These are phyloP conservation scores for Marmota monax DNA, from an alignment of 2,113 vertebrate genomes.

Conservation along the genomic window DNA sequence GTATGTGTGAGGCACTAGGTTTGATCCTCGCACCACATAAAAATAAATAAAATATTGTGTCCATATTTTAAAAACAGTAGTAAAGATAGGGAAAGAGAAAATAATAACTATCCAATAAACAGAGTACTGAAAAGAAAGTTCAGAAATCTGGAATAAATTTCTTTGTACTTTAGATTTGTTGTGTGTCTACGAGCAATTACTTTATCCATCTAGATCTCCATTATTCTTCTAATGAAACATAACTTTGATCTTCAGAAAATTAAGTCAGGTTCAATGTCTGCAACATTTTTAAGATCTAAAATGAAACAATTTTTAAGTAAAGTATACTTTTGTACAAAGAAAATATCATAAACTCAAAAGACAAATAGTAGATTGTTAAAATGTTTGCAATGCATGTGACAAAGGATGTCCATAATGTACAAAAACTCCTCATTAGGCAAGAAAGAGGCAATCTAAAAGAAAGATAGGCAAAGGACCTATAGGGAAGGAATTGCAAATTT, in stretches of 20 bases:
- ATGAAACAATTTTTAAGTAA: constrained; percentile 53
- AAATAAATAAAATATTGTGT: too few relatives aligned
- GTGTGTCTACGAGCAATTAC: not conserved
- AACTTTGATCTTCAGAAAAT: constrained; percentile 32
- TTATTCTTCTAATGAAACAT: constrained; percentile 52
- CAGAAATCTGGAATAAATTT: not conserved
- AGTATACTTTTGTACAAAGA: constrained; percentile 44
- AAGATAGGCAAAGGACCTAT: constrained; percentile 4
- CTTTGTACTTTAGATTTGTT: constrained; percentile 45
- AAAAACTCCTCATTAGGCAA: constrained; percentile 32
- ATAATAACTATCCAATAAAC: not conserved
- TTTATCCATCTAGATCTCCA: not conserved
- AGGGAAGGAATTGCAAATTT: constrained; percentile 43
- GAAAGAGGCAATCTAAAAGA: not conserved
- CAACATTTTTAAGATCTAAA: constrained; percentile 40
- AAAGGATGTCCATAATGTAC: constrained; percentile 3
- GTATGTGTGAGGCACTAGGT: too few relatives aligned
- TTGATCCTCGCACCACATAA: too few relatives aligned
- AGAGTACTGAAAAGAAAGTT: constrained; percentile 1
- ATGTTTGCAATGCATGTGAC: not conserved
- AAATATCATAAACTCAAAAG: constrained; percentile 59
- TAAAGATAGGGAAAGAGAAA: not conserved
- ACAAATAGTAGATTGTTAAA: constrained; percentile 25
- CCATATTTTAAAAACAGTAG: not conserved
- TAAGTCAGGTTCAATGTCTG: not conserved